Evolutionary conservation across 1,140 invertebrate genomes (phyloP).

Genomic region (Caenorhabditis tropicalis): DNA sequence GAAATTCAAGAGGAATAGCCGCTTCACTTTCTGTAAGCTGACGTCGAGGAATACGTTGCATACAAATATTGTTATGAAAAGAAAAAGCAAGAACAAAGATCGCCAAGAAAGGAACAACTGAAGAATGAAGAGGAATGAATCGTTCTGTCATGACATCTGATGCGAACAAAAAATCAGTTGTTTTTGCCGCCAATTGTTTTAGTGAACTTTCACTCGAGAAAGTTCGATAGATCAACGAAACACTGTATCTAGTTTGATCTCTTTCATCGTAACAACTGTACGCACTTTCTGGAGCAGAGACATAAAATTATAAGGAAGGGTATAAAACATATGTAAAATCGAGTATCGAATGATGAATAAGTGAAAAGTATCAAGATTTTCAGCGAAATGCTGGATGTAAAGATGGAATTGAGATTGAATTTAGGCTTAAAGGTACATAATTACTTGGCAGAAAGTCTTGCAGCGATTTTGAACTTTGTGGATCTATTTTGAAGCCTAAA

Average conservation of each 20-base stretch:
- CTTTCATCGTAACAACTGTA: neutral
- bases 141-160: neutral
- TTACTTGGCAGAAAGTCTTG: no score
- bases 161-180: neutral
- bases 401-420: no score
- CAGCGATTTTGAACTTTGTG: no score
- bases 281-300: neutral
- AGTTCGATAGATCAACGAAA: neutral
- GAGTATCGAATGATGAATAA: no score
- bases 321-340: no score
- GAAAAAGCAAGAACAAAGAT: neutral
- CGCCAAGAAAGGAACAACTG: neutral
- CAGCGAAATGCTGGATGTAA: no score
- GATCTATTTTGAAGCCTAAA: no score
- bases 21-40: neutral
- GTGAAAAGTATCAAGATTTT: no score
- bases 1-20: neutral
- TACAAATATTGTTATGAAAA: neutral
- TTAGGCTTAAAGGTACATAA: no score
- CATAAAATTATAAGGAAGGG: neutral
- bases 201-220: neutral
- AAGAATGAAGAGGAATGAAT: neutral
- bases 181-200: neutral
- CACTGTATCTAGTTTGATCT: neutral
- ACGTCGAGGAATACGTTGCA: neutral